phyloP scores from a whole-genome alignment of 2,113 vertebrate genomes.

The Thamnaconus septentrionalis region DNA sequence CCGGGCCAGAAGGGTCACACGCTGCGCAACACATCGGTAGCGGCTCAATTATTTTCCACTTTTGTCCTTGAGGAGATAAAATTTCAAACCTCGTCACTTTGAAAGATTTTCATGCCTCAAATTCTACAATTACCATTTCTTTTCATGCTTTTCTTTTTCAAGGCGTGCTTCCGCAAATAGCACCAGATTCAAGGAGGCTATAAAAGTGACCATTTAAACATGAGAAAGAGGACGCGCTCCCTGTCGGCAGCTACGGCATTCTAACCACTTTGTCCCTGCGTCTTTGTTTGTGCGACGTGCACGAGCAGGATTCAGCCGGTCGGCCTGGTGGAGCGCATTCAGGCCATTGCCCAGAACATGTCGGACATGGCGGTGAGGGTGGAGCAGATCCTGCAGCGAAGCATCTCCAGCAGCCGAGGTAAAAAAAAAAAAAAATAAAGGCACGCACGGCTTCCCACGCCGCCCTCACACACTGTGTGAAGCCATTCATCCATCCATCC shows the following conservation, averaged over 20 bases:
- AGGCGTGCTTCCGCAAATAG: background rate
- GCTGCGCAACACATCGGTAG: no score
- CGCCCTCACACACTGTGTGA: no score
- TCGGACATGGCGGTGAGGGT: constrained; percentile 91
- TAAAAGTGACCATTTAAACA: background rate
- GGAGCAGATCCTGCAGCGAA: constrained; percentile 93
- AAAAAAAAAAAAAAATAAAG: constrained; percentile 40
- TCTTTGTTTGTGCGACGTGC: constrained; percentile 1
- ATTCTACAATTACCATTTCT: background rate
- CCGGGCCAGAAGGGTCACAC: no score
- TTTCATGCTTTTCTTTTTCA: background rate
- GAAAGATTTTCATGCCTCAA: background rate
- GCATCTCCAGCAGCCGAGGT: constrained; percentile 83
- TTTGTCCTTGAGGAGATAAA: background rate
- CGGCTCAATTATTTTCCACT: no score
- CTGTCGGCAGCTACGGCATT: background rate
- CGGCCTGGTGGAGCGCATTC: constrained; percentile 90
- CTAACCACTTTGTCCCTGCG: background rate
- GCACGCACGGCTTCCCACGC: background rate
- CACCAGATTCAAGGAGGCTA: no score
- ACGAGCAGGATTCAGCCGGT: constrained; percentile 81
- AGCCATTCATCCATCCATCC: no score
- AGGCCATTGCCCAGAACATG: constrained; percentile 96
- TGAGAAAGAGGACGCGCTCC: background rate
- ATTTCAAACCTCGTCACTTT: background rate